A percentile compares a stretch with the other conserved stretches of the same genome.
Conservation (phyloP, 2,113 vertebrate species). For the Thamnaconus septentrionalis region DNA sequence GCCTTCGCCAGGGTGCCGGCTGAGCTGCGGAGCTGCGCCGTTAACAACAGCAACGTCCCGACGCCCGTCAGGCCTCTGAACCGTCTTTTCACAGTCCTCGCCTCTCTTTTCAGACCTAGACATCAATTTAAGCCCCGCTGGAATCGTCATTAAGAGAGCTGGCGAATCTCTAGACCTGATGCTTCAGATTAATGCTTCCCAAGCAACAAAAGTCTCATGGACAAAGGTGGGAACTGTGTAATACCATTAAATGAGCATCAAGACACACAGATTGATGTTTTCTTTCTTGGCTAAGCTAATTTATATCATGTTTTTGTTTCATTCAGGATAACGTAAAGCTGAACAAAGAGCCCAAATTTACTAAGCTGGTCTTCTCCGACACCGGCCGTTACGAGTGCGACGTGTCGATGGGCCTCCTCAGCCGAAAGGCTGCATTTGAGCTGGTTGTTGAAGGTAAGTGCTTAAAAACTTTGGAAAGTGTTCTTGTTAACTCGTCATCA, state of each 20-base stretch:
- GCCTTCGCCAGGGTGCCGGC: conserved; percentile 40
- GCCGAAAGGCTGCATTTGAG: conserved; percentile 80
- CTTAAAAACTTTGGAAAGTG: neutral
- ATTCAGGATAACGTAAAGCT: conserved; percentile 67
- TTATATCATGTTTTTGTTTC: conserved; percentile 16
- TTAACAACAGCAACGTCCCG: conserved; percentile 47
- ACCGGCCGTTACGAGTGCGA: conserved; percentile 86
- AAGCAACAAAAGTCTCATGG: conserved; percentile 81
- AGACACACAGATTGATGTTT: conserved; percentile 1
- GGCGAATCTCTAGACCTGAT: conserved; percentile 80
- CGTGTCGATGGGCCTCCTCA: conserved; percentile 73
- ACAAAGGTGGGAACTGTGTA: conserved; percentile 81
- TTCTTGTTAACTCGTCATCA: no score
- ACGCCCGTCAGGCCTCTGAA: conserved; percentile 48
- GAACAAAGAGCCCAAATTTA: conserved; percentile 67
- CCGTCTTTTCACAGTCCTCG: conserved; percentile 30
- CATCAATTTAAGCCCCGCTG: conserved; percentile 83
- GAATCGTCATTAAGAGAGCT: conserved; percentile 78
- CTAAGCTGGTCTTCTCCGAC: conserved; percentile 84
- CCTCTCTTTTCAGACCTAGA: conserved; percentile 83
- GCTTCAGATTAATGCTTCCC: conserved; percentile 81
- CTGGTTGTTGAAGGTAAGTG: conserved; percentile 87
- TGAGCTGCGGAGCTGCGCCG: conserved; percentile 31
- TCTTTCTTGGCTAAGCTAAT: neutral
- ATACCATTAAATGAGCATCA: neutral